phyloP scores from a whole-genome alignment of 1,140 invertebrate species.

The Neoseiulus cucumeris region DNA sequence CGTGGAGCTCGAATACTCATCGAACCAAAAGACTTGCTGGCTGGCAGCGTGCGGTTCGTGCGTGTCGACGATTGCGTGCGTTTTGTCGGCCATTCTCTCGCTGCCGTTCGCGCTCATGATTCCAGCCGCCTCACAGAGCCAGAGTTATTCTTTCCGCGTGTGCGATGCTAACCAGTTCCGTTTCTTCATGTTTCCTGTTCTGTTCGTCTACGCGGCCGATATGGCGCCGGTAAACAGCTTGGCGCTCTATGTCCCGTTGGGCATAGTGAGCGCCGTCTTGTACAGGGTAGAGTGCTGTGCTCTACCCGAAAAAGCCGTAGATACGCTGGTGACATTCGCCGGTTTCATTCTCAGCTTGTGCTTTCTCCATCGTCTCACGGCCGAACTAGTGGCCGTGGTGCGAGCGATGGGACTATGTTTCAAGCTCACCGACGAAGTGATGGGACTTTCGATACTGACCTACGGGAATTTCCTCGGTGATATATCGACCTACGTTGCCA shows the following conservation, averaged over 20 bases:
- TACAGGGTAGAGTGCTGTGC: neutral
- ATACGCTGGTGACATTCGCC: neutral
- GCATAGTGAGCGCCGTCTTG: neutral
- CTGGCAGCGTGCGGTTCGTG: too few species aligned
- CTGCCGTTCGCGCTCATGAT: too few species aligned
- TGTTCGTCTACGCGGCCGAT: neutral
- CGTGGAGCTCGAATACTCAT: too few species aligned
- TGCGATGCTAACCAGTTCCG: neutral
- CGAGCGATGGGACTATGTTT: neutral
- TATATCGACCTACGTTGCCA: neutral
- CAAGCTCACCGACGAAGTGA: constrained; percentile 1
- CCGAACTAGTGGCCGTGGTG: neutral
- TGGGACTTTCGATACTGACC: constrained; percentile 3
- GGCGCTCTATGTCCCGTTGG: neutral
- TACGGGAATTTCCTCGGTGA: constrained; percentile 8
- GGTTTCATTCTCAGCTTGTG: constrained; percentile 10
- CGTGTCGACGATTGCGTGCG: too few species aligned
- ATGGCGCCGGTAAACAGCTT: neutral
- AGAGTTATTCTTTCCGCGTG: too few species aligned
- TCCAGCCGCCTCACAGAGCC: too few species aligned
- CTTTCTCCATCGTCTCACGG: neutral
- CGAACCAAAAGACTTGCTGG: too few species aligned
- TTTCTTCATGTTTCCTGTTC: neutral
- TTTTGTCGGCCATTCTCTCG: too few species aligned
- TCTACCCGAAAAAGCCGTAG: neutral